Conservation (phyloP, 1,140 invertebrate genomes). For the Adoxophyes honmai region DNA sequence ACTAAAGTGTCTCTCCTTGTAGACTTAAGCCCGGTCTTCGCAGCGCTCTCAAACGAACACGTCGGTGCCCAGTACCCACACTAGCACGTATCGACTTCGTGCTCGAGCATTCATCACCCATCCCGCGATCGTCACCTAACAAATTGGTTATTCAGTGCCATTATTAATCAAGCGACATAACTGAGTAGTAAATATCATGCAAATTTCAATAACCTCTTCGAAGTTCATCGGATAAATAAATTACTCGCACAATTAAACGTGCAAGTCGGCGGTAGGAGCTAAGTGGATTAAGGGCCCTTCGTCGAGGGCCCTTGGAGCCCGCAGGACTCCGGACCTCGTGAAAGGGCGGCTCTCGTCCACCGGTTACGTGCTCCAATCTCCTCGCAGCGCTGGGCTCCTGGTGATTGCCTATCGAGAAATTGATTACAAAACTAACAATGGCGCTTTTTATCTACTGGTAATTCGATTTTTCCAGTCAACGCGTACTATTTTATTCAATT, state of each 20-base stretch:
- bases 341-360: background rate
- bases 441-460: constrained; percentile 3
- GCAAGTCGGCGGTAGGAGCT: background rate
- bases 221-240: constrained; percentile 7
- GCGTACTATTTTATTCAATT: too few relatives aligned
- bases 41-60: too few relatives aligned
- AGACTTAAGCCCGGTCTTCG: too few relatives aligned
- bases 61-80: too few relatives aligned
- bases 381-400: background rate
- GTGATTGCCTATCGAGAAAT: constrained; percentile 14
- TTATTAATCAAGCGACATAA: background rate
- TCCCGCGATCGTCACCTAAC: background rate
- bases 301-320: background rate
- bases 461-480: constrained; percentile 9
- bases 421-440: constrained; percentile 11
- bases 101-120: background rate
- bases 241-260: constrained; percentile 10
- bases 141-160: background rate
- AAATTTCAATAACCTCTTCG: background rate
- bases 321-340: background rate
- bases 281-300: background rate
- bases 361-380: background rate
- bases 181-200: background rate
- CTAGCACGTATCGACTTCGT: background rate
- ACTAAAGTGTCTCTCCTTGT: too few relatives aligned